These are phyloP conservation scores for Hiodon alosoides DNA, from an alignment of 2,113 vertebrate genomes.

Conservation along the genomic window DNA sequence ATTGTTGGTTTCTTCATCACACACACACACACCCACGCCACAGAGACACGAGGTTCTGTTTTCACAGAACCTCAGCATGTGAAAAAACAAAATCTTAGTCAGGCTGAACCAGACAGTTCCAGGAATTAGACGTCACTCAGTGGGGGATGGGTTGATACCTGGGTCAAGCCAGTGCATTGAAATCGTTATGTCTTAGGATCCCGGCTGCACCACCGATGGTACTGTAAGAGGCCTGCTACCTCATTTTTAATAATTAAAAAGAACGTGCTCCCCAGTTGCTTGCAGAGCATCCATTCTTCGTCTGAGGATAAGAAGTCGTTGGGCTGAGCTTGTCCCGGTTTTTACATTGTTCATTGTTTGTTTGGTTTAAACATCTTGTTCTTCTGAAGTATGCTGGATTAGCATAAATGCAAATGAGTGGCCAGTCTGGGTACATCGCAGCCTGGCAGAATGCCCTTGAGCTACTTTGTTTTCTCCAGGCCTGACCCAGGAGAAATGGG, in stretches of 20 bases:
- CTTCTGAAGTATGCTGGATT: background rate
- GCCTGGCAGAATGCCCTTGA: background rate
- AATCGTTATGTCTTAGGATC: too few species aligned
- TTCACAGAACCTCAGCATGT: background rate
- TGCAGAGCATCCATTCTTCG: too few species aligned
- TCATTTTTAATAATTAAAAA: too few species aligned
- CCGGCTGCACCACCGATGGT: too few species aligned
- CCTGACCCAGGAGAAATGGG: background rate
- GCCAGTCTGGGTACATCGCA: background rate
- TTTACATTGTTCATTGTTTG: too few species aligned
- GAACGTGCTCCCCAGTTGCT: too few species aligned
- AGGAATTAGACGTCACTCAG: background rate
- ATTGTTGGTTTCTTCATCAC: slow-evolving; percentile 5
- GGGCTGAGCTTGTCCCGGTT: too few species aligned
- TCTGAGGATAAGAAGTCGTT: too few species aligned
- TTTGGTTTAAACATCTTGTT: background rate
- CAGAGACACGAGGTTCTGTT: background rate
- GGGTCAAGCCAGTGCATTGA: too few species aligned
- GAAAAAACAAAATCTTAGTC: too few species aligned
- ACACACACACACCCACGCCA: background rate
- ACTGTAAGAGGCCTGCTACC: too few species aligned
- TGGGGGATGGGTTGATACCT: too few species aligned
- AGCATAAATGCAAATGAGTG: background rate
- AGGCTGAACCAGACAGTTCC: background rate
- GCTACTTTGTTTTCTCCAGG: background rate